Evolutionary conservation across 2,113 vertebrate genomes (phyloP), one percentile per base, ranked within the genome.

Genomic region (Scomber colias): DNA sequence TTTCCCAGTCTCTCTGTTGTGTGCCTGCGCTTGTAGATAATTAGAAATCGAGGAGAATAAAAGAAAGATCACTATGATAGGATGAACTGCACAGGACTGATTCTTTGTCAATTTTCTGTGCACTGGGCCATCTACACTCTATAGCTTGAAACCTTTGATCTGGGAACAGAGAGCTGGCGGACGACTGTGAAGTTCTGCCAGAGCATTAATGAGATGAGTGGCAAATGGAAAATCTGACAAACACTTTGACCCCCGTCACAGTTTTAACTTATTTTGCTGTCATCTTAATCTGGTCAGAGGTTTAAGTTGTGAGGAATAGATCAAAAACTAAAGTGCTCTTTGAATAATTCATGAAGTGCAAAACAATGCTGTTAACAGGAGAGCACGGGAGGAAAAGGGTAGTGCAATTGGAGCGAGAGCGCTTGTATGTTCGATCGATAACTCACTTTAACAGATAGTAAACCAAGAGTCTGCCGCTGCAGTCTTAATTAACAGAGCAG

Each of bases 331-430:
- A 88, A 84, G 46, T 49, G 46, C 44, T 2, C 35, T 62, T 63
- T 91, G 79, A 93, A 94, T 94, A 88, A 93, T 94, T 88, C 80
- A 91, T 90, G 46, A 15, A n/a, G 44, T 40, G 77, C 70, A 84
- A 91, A 89, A 86, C 89, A 81, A 78, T 53, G 75, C 8, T 54
- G 67, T 74, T 81, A 84, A 91, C 73, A 76, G 69, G 61, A 50
- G 62, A 68, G 73, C 44, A 30, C 0, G 21, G 50, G n/a, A 57
- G 75, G 51, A 72, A 77, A 53, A 59, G 31, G 50, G 63, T 59
- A 79, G 72, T 60, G 78, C 68, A 68, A 84, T 75, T 70, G 62
- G 68, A 15, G 72, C 9, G 19, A 75, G 77, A 56, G 68, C n/a
- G 50, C 77, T 88, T 82, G 75, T 48, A 62, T 89, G 81, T 82